phyloP scores from a whole-genome alignment of 2,888 invertebrate species.

The Bombylius discolor region DNA sequence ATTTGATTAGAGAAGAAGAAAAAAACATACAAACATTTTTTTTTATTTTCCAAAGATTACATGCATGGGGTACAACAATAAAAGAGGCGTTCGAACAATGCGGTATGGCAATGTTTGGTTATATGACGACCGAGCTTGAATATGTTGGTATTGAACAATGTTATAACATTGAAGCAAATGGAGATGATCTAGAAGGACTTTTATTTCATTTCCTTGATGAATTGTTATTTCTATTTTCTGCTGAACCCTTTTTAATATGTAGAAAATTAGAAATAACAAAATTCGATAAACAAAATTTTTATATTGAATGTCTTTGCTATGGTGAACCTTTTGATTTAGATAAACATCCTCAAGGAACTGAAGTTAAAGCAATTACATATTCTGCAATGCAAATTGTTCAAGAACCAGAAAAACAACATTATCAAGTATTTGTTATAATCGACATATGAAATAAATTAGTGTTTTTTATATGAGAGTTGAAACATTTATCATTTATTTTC shows the following conservation, averaged over 20 bases:
- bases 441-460: constrained; percentile 56
- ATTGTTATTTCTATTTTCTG: constrained; percentile 80
- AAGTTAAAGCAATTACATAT: constrained; percentile 98
- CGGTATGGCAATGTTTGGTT: constrained; percentile 92
- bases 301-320: constrained; percentile 64
- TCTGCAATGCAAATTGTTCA: constrained; percentile 93
- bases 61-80: constrained; percentile 81
- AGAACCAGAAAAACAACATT: constrained; percentile 51
- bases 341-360: constrained; percentile 94
- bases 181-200: constrained; percentile 76
- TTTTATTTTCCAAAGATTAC: constrained; percentile 48
- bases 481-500: too few species aligned
- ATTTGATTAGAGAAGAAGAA: not conserved
- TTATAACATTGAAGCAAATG: constrained; percentile 73
- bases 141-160: constrained; percentile 68
- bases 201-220: constrained; percentile 92
- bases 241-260: constrained; percentile 79
- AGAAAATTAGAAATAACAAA: constrained; percentile 77
- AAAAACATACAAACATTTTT: not conserved
- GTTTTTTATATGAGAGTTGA: not conserved
- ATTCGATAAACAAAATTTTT: constrained; percentile 71
- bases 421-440: constrained; percentile 93
- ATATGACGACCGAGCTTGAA: constrained; percentile 93
- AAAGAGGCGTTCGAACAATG: constrained; percentile 90
- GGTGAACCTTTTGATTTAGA: constrained; percentile 90